phyloP scores from a whole-genome alignment of 1,140 invertebrate genomes.

The Zaprionus tsacasi region DNA sequence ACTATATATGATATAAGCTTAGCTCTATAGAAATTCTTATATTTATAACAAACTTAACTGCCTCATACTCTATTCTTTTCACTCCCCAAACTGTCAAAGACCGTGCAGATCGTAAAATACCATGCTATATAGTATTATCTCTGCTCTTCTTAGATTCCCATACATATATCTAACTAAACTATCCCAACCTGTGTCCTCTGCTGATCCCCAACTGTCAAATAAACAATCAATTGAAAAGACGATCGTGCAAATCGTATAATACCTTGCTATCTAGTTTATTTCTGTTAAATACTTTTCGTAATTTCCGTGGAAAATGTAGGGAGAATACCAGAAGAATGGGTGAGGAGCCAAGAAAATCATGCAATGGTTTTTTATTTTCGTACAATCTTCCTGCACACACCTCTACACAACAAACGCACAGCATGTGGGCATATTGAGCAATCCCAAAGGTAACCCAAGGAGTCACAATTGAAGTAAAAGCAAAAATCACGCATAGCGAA shows the following conservation, averaged over 20 bases:
- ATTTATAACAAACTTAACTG: background rate
- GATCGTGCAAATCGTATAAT: constrained; percentile 7
- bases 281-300: constrained; percentile 50
- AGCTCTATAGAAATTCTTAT: background rate
- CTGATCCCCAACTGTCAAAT: background rate
- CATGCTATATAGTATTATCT: no score
- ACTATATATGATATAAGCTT: background rate
- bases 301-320: constrained; percentile 70
- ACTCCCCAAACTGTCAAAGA: no score
- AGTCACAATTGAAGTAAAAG: constrained; percentile 63
- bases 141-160: no score
- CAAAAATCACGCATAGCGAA: constrained; percentile 68
- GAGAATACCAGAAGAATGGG: constrained; percentile 51
- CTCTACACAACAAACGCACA: constrained; percentile 56
- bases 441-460: constrained; percentile 34
- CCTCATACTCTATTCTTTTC: no score
- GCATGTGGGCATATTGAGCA: constrained; percentile 74
- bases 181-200: background rate
- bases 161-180: no score
- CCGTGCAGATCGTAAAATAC: no score
- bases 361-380: constrained; percentile 52
- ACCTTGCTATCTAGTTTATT: constrained; percentile 41
- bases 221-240: constrained; percentile 4
- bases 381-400: constrained; percentile 42
- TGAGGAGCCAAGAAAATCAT: constrained; percentile 55